A percentile compares a stretch with the other conserved stretches of the same genome.
phyloP scores from a whole-genome alignment of 2,113 vertebrate genomes.

The Stigmatopora argus region DNA sequence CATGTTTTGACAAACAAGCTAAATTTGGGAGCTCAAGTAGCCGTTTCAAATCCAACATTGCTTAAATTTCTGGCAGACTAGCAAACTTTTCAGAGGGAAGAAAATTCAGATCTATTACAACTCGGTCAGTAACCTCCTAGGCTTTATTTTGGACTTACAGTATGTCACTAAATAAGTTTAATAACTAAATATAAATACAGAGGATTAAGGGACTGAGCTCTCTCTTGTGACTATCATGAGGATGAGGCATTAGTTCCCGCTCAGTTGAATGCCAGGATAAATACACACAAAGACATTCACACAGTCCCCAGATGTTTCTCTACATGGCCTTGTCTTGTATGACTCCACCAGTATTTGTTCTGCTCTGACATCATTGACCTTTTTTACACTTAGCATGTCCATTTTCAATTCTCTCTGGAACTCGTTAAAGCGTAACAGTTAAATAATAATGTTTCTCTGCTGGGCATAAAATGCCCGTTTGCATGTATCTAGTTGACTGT shows the following conservation, averaged over 20 bases:
- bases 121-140: conserved; percentile 54
- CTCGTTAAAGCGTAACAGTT: conserved; percentile 6
- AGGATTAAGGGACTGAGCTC: conserved; percentile 30
- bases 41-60: conserved; percentile 40
- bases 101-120: conserved; percentile 45
- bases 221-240: conserved; percentile 40
- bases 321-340: conserved; percentile 42
- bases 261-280: conserved; percentile 5
- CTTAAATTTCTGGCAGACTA: conserved; percentile 45
- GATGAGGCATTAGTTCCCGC: conserved; percentile 16
- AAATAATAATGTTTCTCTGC: background rate
- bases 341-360: conserved; percentile 46
- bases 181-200: conserved; percentile 20
- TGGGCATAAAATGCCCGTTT: background rate
- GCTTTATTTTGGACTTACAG: conserved; percentile 56
- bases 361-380: conserved; percentile 42
- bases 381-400: conserved; percentile 14
- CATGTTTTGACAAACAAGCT: conserved; percentile 36
- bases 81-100: conserved; percentile 24
- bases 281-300: conserved; percentile 27
- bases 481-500: background rate
- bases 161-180: conserved; percentile 4
- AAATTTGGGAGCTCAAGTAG: conserved; percentile 34
- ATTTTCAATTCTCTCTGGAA: conserved; percentile 13
- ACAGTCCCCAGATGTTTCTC: conserved; percentile 54